These are phyloP conservation scores for Ciconia nigra DNA, from an alignment of 2,797 vertebrate species.

Conservation along the genomic window DNA sequence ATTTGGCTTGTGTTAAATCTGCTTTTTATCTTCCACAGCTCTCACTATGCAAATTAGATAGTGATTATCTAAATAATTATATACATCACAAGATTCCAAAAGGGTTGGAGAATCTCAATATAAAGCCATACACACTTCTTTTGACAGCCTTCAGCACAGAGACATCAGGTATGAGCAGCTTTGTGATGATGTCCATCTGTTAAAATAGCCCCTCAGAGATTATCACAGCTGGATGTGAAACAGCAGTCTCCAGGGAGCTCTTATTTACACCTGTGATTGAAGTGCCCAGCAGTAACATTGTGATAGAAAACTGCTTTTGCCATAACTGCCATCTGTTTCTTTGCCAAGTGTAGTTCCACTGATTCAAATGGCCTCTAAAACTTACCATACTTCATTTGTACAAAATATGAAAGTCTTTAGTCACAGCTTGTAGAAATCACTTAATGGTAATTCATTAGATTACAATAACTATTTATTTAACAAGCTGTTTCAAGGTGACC, in stretches of 20 bases:
- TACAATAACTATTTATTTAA: not conserved
- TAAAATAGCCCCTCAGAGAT: not conserved
- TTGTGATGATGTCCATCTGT: not conserved
- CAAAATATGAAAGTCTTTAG: not conserved
- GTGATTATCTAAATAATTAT: not conserved
- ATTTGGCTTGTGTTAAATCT: not conserved
- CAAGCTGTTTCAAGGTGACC: conserved; percentile 47
- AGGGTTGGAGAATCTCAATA: not conserved
- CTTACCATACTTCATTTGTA: not conserved
- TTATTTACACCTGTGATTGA: conserved; percentile 18
- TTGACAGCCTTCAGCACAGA: not conserved
- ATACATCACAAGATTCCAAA: not conserved
- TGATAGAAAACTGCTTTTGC: not conserved
- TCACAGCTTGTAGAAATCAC: not conserved
- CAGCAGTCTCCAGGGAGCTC: not conserved
- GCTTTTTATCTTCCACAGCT: not conserved
- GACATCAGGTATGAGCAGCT: not conserved
- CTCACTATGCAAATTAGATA: not conserved
- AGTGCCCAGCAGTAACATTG: not conserved
- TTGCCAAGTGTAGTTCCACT: not conserved
- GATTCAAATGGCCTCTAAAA: not conserved
- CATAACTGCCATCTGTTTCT: not conserved
- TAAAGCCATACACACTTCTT: not conserved
- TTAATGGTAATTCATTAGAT: conserved; percentile 17
- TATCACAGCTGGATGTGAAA: conserved; percentile 7